phyloP scores from a whole-genome alignment of 2,797 vertebrate species.

The Peromyscus attwateri region DNA sequence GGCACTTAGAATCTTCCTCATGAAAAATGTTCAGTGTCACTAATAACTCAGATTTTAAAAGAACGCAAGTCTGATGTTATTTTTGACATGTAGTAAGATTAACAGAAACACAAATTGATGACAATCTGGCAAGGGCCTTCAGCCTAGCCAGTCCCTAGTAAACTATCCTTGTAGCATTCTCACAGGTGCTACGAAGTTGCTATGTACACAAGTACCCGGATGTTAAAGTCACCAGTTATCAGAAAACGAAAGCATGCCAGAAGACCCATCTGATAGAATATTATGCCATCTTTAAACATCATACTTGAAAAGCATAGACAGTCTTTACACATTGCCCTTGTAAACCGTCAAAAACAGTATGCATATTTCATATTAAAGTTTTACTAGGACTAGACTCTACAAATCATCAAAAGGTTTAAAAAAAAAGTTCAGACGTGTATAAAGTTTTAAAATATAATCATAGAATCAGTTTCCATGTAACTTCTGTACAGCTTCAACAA shows the following conservation, averaged over 20 bases:
- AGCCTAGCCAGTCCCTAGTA: conserved; percentile 45
- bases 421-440: neutral
- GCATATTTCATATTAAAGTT: conserved; percentile 10
- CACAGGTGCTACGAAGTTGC: neutral
- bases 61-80: conserved; percentile 33
- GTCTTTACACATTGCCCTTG: neutral
- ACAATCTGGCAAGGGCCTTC: conserved; percentile 19
- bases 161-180: neutral
- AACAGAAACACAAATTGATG: conserved; percentile 46
- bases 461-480: neutral
- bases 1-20: conserved; percentile 52
- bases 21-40: conserved; percentile 57
- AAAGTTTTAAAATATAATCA: neutral
- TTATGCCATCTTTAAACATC: conserved; percentile 10
- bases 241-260: neutral
- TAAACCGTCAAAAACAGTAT: neutral
- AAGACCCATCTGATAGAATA: neutral
- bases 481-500: neutral
- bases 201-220: neutral
- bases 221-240: neutral
- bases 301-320: conserved; percentile 45
- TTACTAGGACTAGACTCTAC: neutral
- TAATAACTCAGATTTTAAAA: conserved; percentile 69
- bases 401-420: conserved; percentile 12
- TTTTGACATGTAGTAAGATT: conserved; percentile 48